Evolutionary conservation across 2,888 invertebrate species (phyloP).

Genomic region (Stenotaenia linearis): DNA sequence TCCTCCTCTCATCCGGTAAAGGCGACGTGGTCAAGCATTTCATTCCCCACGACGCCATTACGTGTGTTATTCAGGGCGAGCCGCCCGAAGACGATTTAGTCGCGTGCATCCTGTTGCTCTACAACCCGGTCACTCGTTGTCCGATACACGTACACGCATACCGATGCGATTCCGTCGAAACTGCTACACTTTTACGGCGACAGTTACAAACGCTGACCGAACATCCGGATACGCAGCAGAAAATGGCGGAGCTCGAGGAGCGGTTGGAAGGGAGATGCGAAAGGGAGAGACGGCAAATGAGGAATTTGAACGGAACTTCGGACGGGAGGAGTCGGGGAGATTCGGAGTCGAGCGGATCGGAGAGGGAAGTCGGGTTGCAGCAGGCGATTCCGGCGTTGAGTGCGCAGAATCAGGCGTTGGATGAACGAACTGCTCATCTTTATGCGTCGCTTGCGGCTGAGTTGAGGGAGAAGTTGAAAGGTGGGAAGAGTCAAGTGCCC

Average conservation of each 20-base stretch:
- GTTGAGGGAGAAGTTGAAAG: constrained; percentile 65
- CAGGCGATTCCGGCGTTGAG: background rate
- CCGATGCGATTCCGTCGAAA: constrained; percentile 88
- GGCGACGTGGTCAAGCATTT: constrained; percentile 75
- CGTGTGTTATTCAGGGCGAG: constrained; percentile 74
- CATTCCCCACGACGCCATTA: constrained; percentile 87
- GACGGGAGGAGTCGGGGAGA: constrained; percentile 37
- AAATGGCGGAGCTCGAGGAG: constrained; percentile 73
- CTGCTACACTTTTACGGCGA: constrained; percentile 76
- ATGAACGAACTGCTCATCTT: constrained; percentile 60
- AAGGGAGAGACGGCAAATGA: constrained; percentile 38
- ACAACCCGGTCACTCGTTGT: constrained; percentile 89
- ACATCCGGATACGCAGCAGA: constrained; percentile 76
- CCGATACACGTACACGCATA: constrained; percentile 94
- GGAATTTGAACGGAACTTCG: constrained; percentile 39
- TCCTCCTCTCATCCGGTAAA: constrained; percentile 41
- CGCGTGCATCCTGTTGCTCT: constrained; percentile 83
- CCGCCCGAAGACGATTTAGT: constrained; percentile 73
- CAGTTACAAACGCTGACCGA: constrained; percentile 76
- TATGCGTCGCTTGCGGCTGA: constrained; percentile 91
- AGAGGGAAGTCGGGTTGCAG: background rate
- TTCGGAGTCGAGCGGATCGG: constrained; percentile 31
- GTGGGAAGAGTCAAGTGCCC: constrained; percentile 53
- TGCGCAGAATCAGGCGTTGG: constrained; percentile 17
- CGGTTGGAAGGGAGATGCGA: constrained; percentile 44